Evolutionary conservation across 1,140 invertebrate species (phyloP), one percentile per base, ranked within the genome.

Genomic region (Panagrolaimus sp.): DNA sequence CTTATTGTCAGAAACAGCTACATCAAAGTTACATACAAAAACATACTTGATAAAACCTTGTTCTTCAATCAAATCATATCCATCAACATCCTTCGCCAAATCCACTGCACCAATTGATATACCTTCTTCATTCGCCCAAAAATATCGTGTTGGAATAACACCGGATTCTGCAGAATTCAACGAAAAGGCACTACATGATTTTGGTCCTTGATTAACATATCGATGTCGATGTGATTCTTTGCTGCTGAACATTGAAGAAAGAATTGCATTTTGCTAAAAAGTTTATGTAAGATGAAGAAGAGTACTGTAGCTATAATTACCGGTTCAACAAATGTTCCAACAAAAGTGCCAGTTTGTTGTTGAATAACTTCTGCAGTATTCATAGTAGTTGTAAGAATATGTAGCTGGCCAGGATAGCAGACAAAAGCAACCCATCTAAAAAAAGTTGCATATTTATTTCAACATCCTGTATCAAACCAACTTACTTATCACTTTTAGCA

Each of bases 1-100:
- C n/a, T n/a, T n/a, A n/a, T n/a, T n/a, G n/a, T n/a, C n/a, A n/a
- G n/a, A n/a, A n/a, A n/a, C n/a, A n/a, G n/a, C 13, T 9, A 57
- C 20, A 20, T 3, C n/a, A n/a, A n/a, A n/a, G n/a, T n/a, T n/a
- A n/a, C n/a, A n/a, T n/a, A n/a, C n/a, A n/a, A n/a, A n/a, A n/a
- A n/a, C n/a, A n/a, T 57, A 57, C 51, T 20, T 11, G 27, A 57
- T 57, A 11, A 27, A 57, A 9, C 11, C 51, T 3, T 20, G 20
- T 57, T 57, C 51, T 25, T 57, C 27, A 27, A 57, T 57, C n/a
- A 57, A 57, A n/a, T 57, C n/a, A 57, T 57, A 57, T 20, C 27
- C 20, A 5, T 57, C 51, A 25, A 57, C 51, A 5, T 25, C 51
- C 4, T 57, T 20, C 11, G 20, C 20, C 3, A 57, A 57, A 27